Evolutionary conservation across 2,888 invertebrate genomes (phyloP), one percentile per base, ranked within the genome.

Genomic region (Trachelus troglodyta): DNA sequence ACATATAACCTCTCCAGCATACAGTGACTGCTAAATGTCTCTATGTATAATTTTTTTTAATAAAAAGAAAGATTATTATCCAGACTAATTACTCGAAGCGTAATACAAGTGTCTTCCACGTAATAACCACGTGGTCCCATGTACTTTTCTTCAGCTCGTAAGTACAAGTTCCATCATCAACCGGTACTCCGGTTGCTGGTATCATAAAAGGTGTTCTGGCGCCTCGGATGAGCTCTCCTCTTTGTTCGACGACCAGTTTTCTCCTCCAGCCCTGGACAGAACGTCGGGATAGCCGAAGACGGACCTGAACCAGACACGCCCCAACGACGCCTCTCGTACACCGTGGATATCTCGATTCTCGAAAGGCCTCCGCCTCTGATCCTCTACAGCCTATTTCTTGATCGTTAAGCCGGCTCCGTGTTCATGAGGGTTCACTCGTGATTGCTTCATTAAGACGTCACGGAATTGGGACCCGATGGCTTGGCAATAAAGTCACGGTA

Each of bases 381-480:
- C 56, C 23, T 23, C 56, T 56, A 23, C 56, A 56, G 56, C 56
- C 56, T 56, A 15, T 56, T 56, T 15, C 56, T 23, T 9, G 56
- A 56, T 56, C 23, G 23, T 56, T 56, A 56, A 56, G 56, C 9
- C 56, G 23, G 56, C 56, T 23, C 56, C 56, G 23, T 56, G 15
- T 56, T 56, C 56, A 35, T 37, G 33, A 74, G 73, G 79, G 35
- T 71, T 69, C 69, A 75, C 35, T 75, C 77, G 69, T 81, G 82
- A 83, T 83, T 83, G 83, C 83, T 83, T 83, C 81, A 83, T 83
- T 82, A 82, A 79, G 81, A 81, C 79, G 78, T 80, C 79, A 81
- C 76, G 77, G 75, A 74, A 81, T 82, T 77, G 79, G 77, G 69
- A n/a, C 69, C 40, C 35, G 30, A 68, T 69, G 74, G 69, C 69